Conservation (phyloP, 1,140 invertebrate genomes). For the Hormaphis cornu region DNA sequence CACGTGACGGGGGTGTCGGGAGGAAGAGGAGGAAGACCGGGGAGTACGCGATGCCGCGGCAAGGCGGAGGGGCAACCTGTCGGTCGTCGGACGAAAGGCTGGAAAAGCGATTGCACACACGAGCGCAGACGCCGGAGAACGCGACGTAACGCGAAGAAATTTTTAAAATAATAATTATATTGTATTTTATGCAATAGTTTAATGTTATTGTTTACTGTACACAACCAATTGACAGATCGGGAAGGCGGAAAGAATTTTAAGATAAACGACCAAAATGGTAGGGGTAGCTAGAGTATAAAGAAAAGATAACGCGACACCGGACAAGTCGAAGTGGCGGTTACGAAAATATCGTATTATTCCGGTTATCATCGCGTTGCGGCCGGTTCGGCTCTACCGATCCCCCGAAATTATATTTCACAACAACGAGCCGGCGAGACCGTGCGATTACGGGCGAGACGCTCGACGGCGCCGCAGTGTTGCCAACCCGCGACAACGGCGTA, state of each 20-base stretch:
- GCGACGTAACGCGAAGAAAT: background rate
- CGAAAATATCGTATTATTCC: too few relatives aligned
- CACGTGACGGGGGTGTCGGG: background rate
- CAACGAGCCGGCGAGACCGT: background rate
- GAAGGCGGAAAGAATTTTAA: background rate
- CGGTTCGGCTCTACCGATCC: slow-evolving; percentile 16
- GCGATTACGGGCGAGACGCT: background rate
- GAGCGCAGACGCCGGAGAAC: background rate
- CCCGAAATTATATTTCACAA: slow-evolving; percentile 6
- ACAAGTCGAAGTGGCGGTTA: too few relatives aligned
- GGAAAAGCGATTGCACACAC: background rate
- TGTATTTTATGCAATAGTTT: too few relatives aligned
- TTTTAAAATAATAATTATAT: too few relatives aligned
- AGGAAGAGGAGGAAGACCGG: background rate
- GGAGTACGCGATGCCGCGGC: background rate
- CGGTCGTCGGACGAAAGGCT: slow-evolving; percentile 16
- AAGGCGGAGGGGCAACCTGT: slow-evolving; percentile 16
- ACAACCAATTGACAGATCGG: background rate
- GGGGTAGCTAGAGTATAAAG: too few relatives aligned
- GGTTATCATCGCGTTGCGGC: slow-evolving; percentile 9
- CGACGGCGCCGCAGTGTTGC: slow-evolving; percentile 6
- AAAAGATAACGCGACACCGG: too few relatives aligned
- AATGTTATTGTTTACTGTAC: too few relatives aligned
- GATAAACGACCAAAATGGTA: too few relatives aligned
- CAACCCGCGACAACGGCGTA: background rate